Evolutionary conservation across 1,140 invertebrate genomes (phyloP).

Genomic region (Prorops nasuta): DNA sequence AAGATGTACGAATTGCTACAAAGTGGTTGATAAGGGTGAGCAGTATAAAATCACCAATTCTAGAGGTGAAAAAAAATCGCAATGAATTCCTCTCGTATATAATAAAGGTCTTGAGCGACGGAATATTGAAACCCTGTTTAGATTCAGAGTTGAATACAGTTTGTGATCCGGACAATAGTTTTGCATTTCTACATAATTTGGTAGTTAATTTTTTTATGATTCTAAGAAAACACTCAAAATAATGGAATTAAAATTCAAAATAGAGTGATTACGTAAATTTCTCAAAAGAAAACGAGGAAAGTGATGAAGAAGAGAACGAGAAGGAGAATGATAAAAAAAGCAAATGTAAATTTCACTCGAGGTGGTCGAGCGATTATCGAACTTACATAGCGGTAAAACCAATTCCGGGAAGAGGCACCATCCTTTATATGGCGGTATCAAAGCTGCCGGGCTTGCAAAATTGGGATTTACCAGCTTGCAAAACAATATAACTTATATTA

Average conservation of each 20-base stretch:
- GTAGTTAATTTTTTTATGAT: too few relatives aligned
- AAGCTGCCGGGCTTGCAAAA: constrained; percentile 40
- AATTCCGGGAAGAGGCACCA: constrained; percentile 49
- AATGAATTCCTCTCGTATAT: constrained; percentile 56
- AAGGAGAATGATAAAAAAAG: constrained; percentile 30
- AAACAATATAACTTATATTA: too few relatives aligned
- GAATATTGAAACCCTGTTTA: constrained; percentile 10
- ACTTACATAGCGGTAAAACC: constrained; percentile 56
- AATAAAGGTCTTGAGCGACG: constrained; percentile 46
- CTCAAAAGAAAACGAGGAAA: not conserved
- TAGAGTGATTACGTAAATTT: not conserved
- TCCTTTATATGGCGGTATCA: constrained; percentile 56
- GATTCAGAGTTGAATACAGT: too few relatives aligned
- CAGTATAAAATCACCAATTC: constrained; percentile 39
- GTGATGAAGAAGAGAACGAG: constrained; percentile 6
- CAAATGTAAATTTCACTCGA: constrained; percentile 19
- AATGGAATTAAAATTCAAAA: constrained; percentile 2
- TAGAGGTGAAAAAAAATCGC: constrained; percentile 51
- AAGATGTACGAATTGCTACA: constrained; percentile 47
- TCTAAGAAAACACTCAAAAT: not conserved
- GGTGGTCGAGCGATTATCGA: constrained; percentile 52
- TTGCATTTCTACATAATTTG: too few relatives aligned
- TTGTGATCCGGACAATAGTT: too few relatives aligned
- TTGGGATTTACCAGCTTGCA: constrained; percentile 20
- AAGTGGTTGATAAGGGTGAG: constrained; percentile 48